A percentile compares a stretch with the other conserved stretches of the same genome.
phyloP scores from a whole-genome alignment of 2,888 invertebrate genomes.

The Balanococcus diminutus region DNA sequence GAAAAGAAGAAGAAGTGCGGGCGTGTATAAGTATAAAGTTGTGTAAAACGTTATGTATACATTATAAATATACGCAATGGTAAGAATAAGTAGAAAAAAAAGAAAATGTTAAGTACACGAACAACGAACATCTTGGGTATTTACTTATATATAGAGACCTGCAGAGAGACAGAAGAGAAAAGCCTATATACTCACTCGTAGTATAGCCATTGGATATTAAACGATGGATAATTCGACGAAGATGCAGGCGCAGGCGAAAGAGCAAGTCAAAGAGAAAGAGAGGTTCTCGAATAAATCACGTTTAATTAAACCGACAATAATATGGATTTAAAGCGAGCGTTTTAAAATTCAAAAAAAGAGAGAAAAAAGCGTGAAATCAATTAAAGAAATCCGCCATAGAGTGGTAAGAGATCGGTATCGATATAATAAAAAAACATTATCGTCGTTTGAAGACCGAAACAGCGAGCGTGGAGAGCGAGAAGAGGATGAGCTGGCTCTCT shows the following conservation, averaged over 20 bases:
- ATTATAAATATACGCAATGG: too few species aligned
- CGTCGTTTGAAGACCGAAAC: constrained; percentile 37
- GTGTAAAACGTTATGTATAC: too few species aligned
- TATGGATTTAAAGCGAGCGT: constrained; percentile 18
- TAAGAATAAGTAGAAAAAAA: too few species aligned
- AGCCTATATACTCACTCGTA: too few species aligned
- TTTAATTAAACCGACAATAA: constrained; percentile 46
- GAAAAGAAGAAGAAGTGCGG: too few species aligned
- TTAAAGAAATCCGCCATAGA: constrained; percentile 48
- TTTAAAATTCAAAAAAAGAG: not conserved
- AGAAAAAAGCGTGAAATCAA: constrained; percentile 50
- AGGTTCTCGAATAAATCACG: constrained; percentile 42
- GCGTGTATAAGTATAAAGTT: too few species aligned
- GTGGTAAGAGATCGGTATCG: constrained; percentile 49
- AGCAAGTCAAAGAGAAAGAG: not conserved
- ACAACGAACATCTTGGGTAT: too few species aligned
- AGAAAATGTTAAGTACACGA: too few species aligned
- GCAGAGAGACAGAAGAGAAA: too few species aligned
- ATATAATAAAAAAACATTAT: constrained; percentile 46
- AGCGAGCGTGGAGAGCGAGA: not conserved
- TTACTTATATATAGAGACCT: too few species aligned
- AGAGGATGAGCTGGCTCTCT: not conserved
- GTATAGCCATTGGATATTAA: too few species aligned
- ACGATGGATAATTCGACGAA: too few species aligned
- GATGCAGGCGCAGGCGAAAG: not conserved